Base-by-base conservation (phyloP, 2,113 vertebrate species). In the Ceyx margarethae region DNA sequence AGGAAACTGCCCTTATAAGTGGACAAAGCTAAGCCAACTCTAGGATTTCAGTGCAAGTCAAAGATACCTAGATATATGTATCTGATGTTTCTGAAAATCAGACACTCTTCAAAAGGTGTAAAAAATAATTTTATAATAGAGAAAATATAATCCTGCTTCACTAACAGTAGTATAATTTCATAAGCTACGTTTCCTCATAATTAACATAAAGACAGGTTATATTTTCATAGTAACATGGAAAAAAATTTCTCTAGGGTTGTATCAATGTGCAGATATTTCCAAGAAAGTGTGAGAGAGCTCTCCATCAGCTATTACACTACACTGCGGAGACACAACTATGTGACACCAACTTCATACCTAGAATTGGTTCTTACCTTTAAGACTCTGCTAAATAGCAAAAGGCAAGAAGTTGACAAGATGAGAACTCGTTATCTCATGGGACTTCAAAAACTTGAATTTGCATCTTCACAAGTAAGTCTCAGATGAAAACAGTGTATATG, bases 331-430 rank as follows among this genome's bases (percentile, higher is more conserved):
- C 97, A 98, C 96, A 99, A 99, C 96, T 99, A 99, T 2, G 98
- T 99, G 62, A 99, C 99, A 2, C 99, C 99, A 29, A 98, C 98
- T 7, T 99, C 99, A 64, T 99, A 99, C 86, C 97, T 99, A 5
- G 98, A 99, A 45, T 87, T 99, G 78, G 99, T 99, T 69, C 98
- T 99, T 60, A 99, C 99, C 80, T 99, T 98, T 93, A 99, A 99
- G 94, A 80, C 97, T 2, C 96, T 99, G 37, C 96, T 99, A 43
- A 98, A 96, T 6, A 95, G 80, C 53, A 99, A 99, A 96, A 98
- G 99, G 85, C 96, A 96, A 10, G 98, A 99, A 89, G 98, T 99
- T 42, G 97, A 98, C 48, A 97, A 53, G 14, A 98, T 98, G 75
- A 98, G 91, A 87, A 98, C 96, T 94, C 98, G 98, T 53, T 99